Evolutionary conservation across 1,140 invertebrate species (phyloP), one percentile per base, ranked within the genome.

Genomic region (Phthorimaea operculella): DNA sequence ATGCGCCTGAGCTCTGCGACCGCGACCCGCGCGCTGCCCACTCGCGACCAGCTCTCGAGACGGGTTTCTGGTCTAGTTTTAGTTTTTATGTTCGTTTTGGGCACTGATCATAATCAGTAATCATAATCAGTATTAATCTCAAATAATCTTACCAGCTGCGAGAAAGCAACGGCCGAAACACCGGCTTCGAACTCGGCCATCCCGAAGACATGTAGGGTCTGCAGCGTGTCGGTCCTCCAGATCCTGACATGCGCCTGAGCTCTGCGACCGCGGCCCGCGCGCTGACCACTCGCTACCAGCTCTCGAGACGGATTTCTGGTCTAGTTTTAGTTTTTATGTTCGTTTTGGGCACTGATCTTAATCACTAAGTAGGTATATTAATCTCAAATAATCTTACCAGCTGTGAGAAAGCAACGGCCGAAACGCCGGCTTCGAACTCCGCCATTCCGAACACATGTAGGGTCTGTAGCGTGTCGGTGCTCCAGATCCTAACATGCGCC

Each of bases 401-500:
- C 74, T 95, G 92, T 0, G 96, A 98, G 84, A 98, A 98, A 0
- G 94, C 93, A 0, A 98, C 89, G 6, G 94, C 94, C 0, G 93
- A 91, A 5, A 98, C 94, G 1, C 95, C 95, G 55, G 93, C 90
- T 67, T 97, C 94, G 72, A 98, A 93, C 73, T 97, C 95, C 0
- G 93, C 93, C 90, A 95, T 94, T 9, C 95, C 93, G 60, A 97
- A 95, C 10, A 98, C 93, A 72, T 96, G 95, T 7, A 98, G 86
- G 0, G 96, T 98, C 70, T 94, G 91, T 54, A 98, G 85, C 15
- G 93, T 96, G 70, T 96, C 93, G 0, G 94, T 94, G 66, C 95
- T 95, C 96, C 96, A 98, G 60, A 98, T 95, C 36, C 96, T 89
- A 7, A 98, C 93, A 73, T 98, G 96, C 0, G 96, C 95, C 86